Evolutionary conservation across 2,113 vertebrate species (phyloP).

Genomic region (Pterophyllum scalare): DNA sequence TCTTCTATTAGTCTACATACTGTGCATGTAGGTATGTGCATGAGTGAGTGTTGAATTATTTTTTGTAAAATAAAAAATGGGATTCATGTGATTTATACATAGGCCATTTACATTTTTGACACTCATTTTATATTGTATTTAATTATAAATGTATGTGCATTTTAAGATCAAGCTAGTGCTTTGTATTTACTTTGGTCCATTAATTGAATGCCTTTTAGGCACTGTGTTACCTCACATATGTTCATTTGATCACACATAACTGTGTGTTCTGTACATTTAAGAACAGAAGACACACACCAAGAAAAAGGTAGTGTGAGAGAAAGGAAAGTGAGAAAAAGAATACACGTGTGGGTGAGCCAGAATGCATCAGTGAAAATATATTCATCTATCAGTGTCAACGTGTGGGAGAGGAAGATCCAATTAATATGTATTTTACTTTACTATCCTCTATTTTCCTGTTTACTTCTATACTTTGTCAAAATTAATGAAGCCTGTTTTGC

Average conservation of each 20-base stretch:
- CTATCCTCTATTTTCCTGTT: constrained; percentile 14
- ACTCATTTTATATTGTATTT: not conserved
- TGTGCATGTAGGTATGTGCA: not conserved
- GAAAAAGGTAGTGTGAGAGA: constrained; percentile 29
- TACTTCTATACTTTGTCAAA: not conserved
- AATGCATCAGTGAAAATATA: constrained; percentile 72
- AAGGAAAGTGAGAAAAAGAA: constrained; percentile 43
- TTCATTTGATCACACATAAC: not conserved
- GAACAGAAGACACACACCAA: constrained; percentile 6
- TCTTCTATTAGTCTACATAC: not conserved
- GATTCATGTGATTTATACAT: not conserved
- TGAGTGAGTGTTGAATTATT: not conserved
- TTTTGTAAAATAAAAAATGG: not conserved
- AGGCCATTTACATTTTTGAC: not conserved
- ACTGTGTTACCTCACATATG: not conserved
- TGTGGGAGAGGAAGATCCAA: constrained; percentile 74
- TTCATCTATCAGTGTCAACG: constrained; percentile 68
- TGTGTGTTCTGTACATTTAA: not conserved
- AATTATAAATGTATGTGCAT: not conserved
- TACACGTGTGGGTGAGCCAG: constrained; percentile 71
- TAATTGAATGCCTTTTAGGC: not conserved
- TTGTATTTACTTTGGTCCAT: not conserved
- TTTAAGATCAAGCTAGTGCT: not conserved
- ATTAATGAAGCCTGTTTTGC: not conserved
- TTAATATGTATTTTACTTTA: constrained; percentile 67